Evolutionary conservation across 2,888 invertebrate genomes (phyloP).

Genomic region (Caenorhabditis sulstoni): DNA sequence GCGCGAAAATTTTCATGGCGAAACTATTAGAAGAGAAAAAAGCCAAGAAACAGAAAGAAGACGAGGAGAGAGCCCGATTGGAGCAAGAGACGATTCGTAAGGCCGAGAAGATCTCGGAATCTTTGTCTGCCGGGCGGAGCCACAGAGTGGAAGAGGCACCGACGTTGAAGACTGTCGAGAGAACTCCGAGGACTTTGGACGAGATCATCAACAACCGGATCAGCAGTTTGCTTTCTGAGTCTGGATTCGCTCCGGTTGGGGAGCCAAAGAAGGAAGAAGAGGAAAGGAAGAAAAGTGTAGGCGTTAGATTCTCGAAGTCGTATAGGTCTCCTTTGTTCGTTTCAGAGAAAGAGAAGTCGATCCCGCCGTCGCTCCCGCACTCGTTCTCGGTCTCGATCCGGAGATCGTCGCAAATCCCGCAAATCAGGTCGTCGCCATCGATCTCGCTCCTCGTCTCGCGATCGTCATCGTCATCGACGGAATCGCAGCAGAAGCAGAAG

Average conservation of each 20-base stretch:
- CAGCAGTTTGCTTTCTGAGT: slow-evolving; percentile 54
- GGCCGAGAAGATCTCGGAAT: slow-evolving; percentile 55
- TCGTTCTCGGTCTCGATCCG: slow-evolving; percentile 22
- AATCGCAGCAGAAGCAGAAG: slow-evolving; percentile 41
- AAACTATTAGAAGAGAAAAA: slow-evolving; percentile 72
- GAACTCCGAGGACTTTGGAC: slow-evolving; percentile 52
- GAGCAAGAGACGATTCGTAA: slow-evolving; percentile 56
- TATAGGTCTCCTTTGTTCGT: neutral
- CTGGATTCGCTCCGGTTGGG: slow-evolving; percentile 43
- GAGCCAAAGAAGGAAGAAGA: slow-evolving; percentile 22
- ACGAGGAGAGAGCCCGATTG: slow-evolving; percentile 58
- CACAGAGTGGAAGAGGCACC: neutral
- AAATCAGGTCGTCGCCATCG: slow-evolving; percentile 16
- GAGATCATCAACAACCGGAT: slow-evolving; percentile 56
- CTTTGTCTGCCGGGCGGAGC: slow-evolving; percentile 10
- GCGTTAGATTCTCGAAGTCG: neutral
- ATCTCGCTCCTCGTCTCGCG: slow-evolving; percentile 24
- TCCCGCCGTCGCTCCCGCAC: slow-evolving; percentile 31
- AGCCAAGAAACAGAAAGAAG: slow-evolving; percentile 58
- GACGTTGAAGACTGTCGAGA: neutral
- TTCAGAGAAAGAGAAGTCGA: slow-evolving; percentile 49
- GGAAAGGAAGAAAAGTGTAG: slow-evolving; percentile 48
- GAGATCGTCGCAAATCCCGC: slow-evolving; percentile 30
- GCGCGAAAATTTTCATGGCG: slow-evolving; percentile 75
- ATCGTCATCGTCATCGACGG: slow-evolving; percentile 43